A percentile compares a stretch with the other conserved stretches of the same genome.
Evolutionary conservation across 2,113 vertebrate genomes (phyloP).

Genomic region (Atherinomorus stipes): DNA sequence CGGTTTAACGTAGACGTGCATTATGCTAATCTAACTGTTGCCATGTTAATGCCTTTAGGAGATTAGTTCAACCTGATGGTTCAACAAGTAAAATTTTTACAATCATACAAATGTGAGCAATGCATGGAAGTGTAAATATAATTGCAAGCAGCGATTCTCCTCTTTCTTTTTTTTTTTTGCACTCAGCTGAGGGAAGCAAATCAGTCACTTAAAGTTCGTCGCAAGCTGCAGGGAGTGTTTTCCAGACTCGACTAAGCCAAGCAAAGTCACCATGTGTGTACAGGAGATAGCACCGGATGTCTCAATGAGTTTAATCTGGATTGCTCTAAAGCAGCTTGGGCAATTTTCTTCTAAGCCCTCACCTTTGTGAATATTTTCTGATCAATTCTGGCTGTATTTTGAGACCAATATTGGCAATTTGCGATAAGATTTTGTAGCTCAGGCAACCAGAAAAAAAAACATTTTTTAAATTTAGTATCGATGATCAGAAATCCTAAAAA

Average conservation of each 20-base stretch:
- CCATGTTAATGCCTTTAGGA: not conserved
- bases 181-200: not conserved
- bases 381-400: not conserved
- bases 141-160: not conserved
- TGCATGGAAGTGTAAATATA: not conserved
- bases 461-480: too few relatives aligned
- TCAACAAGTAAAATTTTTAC: too few relatives aligned
- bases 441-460: not conserved
- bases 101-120: not conserved
- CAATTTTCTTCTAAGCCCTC: not conserved
- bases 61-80: not conserved
- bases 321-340: not conserved
- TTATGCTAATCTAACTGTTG: not conserved
- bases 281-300: not conserved
- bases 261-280: not conserved
- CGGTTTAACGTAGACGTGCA: not conserved
- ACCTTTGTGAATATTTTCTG: not conserved
- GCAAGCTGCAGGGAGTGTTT: not conserved
- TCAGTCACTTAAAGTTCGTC: not conserved
- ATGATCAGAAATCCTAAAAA: not conserved
- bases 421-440: not conserved
- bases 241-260: not conserved
- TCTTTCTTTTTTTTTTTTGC: not conserved
- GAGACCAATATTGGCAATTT: not conserved
- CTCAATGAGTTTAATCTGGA: not conserved